phyloP scores from a whole-genome alignment of 2,888 invertebrate species.

The Troides oblongomaculatus region DNA sequence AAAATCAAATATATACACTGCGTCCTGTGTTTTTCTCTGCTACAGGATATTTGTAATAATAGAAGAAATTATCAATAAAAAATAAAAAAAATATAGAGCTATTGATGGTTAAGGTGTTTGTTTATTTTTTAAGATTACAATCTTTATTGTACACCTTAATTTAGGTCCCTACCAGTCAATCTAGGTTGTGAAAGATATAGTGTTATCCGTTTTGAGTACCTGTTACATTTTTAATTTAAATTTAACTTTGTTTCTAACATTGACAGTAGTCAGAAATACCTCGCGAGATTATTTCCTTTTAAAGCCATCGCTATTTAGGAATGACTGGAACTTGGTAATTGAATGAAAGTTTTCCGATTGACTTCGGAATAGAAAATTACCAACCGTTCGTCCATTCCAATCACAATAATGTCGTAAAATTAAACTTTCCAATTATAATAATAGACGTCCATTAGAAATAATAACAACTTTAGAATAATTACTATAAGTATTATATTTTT shows the following conservation, averaged over 20 bases:
- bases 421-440: not conserved
- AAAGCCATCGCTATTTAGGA: conserved; percentile 17
- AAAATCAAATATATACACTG: not conserved
- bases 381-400: not conserved
- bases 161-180: too few species aligned
- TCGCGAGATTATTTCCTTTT: conserved; percentile 9
- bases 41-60: too few species aligned
- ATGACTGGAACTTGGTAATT: conserved; percentile 25
- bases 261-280: conserved; percentile 13
- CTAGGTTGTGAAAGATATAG: too few species aligned
- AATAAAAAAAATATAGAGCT: too few species aligned
- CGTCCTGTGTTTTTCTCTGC: too few species aligned
- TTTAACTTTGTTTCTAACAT: not conserved
- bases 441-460: too few species aligned
- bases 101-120: too few species aligned
- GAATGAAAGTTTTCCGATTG: conserved; percentile 25
- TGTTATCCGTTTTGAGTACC: too few species aligned
- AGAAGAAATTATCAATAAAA: too few species aligned
- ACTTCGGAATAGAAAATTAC: conserved; percentile 13
- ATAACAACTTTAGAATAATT: not conserved
- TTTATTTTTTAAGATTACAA: too few species aligned
- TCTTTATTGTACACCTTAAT: too few species aligned
- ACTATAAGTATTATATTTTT: too few species aligned
- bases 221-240: not conserved
- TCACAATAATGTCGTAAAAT: not conserved